Evolutionary conservation across 2,888 invertebrate genomes (phyloP).

Genomic region (Ectemnius cavifrons): DNA sequence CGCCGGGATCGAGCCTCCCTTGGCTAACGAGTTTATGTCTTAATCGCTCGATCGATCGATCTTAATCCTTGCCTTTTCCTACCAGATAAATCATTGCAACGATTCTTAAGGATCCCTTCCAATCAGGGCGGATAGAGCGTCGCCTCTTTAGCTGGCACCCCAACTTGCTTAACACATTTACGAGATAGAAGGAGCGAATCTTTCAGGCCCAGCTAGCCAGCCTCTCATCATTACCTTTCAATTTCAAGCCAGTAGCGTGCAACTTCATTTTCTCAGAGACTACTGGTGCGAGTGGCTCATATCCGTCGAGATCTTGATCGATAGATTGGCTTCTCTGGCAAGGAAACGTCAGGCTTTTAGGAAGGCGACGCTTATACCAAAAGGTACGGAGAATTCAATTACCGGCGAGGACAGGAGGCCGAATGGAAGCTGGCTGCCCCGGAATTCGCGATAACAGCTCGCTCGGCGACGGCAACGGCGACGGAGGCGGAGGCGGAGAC

Average conservation of each 20-base stretch:
- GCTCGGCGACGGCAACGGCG: background rate
- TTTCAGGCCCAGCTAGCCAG: background rate
- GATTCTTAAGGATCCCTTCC: too few species aligned
- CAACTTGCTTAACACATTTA: too few species aligned
- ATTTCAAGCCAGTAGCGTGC: constrained; percentile 59
- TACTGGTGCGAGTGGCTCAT: constrained; percentile 40
- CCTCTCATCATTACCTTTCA: constrained; percentile 60
- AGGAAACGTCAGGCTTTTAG: constrained; percentile 25
- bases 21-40: constrained; percentile 48
- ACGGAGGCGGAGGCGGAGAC: constrained; percentile 6
- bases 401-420: constrained; percentile 40
- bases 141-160: too few species aligned
- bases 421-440: constrained; percentile 47
- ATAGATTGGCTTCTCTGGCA: background rate
- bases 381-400: constrained; percentile 58
- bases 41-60: constrained; percentile 48
- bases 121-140: too few species aligned
- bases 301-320: background rate
- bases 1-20: constrained; percentile 19
- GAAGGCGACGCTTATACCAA: constrained; percentile 52
- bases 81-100: constrained; percentile 39
- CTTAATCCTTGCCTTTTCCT: constrained; percentile 45
- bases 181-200: too few species aligned
- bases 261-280: constrained; percentile 30
- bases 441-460: constrained; percentile 62